These are phyloP conservation scores for Cyanoderma ruficeps DNA, from an alignment of 2,113 vertebrate species.

Conservation along the genomic window DNA sequence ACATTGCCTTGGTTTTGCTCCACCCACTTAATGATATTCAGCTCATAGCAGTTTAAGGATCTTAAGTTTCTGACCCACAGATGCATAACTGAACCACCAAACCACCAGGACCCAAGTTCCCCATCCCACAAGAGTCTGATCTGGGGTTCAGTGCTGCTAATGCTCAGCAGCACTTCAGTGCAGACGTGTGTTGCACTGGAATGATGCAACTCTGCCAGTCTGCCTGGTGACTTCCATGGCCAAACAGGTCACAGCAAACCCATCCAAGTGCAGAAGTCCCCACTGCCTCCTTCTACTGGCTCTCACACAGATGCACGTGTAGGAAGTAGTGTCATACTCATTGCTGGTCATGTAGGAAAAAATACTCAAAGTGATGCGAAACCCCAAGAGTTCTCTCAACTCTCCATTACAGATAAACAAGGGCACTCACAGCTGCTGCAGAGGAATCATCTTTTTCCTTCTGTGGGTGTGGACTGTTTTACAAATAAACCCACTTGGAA, in stretches of 20 bases:
- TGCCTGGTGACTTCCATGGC: not conserved
- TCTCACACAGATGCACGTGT: not conserved
- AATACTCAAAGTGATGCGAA: not conserved
- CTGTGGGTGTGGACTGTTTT: not conserved
- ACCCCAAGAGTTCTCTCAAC: not conserved
- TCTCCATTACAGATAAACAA: not conserved
- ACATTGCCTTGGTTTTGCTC: not conserved
- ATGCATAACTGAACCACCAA: not conserved
- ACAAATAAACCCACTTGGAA: not conserved
- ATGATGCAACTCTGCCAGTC: not conserved
- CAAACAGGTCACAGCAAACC: not conserved
- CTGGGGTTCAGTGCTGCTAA: not conserved
- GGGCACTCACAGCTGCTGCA: not conserved
- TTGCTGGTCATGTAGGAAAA: not conserved
- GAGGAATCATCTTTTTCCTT: not conserved
- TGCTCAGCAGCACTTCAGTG: not conserved
- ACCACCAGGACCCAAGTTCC: not conserved
- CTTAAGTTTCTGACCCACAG: not conserved
- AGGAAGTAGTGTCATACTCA: not conserved
- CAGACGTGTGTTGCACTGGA: not conserved
- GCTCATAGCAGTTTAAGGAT: not conserved
- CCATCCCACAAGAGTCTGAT: rapidly evolving
- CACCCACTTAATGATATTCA: not conserved
- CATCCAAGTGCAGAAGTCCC: not conserved
- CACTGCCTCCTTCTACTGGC: not conserved